Conservation (phyloP, 2,797 vertebrate genomes). For the Lagodon rhomboides region DNA sequence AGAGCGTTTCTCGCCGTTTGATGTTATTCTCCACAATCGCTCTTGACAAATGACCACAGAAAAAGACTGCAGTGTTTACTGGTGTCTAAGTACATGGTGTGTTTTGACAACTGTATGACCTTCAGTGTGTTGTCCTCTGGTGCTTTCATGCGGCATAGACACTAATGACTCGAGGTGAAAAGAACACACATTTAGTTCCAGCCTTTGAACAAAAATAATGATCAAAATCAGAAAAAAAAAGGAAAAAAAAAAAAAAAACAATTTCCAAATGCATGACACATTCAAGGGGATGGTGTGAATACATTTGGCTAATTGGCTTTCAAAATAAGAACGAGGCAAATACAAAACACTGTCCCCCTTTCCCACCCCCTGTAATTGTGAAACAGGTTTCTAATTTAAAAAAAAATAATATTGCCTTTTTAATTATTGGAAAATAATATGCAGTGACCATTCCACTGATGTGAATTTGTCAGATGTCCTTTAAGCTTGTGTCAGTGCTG, state of each 20-base stretch:
- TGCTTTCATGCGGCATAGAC: constrained; percentile 43
- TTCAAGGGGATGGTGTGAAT: constrained; percentile 48
- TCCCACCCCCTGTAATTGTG: constrained; percentile 11
- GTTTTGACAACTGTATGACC: constrained; percentile 67
- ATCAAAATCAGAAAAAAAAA: constrained; percentile 36
- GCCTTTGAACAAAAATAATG: constrained; percentile 74
- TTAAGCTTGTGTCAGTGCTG: neutral
- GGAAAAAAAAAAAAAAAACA: constrained; percentile 17
- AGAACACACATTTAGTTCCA: constrained; percentile 58
- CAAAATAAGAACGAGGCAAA: constrained; percentile 50
- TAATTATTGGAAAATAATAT: neutral
- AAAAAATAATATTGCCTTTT: neutral
- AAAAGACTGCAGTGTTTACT: constrained; percentile 53
- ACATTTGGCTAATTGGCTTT: constrained; percentile 68
- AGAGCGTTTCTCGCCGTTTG: constrained; percentile 49
- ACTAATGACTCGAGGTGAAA: constrained; percentile 38
- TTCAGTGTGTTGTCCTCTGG: constrained; percentile 51
- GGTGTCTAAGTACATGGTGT: constrained; percentile 37
- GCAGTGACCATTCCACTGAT: neutral
- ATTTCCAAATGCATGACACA: constrained; percentile 54
- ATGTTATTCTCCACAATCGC: constrained; percentile 51
- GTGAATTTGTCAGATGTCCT: neutral
- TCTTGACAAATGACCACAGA: constrained; percentile 67
- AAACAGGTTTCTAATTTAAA: constrained; percentile 28
- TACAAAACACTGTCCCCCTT: constrained; percentile 47